Conservation (phyloP, 2,113 vertebrate species). For the Mirza zaza region DNA sequence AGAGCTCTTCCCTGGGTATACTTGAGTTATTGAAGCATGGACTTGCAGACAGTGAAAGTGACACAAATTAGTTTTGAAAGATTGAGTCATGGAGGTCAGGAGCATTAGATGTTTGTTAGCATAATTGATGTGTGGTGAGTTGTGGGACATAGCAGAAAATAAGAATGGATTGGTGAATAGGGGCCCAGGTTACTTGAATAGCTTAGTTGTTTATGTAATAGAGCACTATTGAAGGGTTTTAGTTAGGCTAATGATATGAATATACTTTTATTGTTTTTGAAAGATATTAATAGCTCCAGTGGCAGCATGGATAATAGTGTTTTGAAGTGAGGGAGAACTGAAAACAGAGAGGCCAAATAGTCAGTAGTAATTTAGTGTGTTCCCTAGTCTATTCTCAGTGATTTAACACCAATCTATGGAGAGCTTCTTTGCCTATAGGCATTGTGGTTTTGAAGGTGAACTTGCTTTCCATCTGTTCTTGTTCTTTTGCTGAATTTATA, state of each 20-base stretch:
- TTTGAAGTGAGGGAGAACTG: conserved; percentile 7
- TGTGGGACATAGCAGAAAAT: not conserved
- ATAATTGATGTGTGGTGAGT: not conserved
- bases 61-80: not conserved
- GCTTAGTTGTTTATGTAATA: not conserved
- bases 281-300: not conserved
- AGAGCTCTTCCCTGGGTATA: not conserved
- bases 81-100: not conserved
- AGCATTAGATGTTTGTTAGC: not conserved
- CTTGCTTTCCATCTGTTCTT: not conserved
- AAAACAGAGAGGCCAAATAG: not conserved
- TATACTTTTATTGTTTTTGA: not conserved
- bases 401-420: not conserved
- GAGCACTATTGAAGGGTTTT: not conserved
- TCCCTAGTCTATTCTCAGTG: not conserved
- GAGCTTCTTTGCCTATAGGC: not conserved
- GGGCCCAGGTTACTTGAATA: not conserved
- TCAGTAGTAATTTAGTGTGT: not conserved
- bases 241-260: not conserved
- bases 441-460: not conserved
- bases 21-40: not conserved
- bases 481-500: not conserved
- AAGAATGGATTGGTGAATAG: not conserved
- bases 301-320: not conserved
- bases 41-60: not conserved